These are phyloP conservation scores for Bombus picipes DNA, from an alignment of 1,140 invertebrate species.

Conservation along the genomic window DNA sequence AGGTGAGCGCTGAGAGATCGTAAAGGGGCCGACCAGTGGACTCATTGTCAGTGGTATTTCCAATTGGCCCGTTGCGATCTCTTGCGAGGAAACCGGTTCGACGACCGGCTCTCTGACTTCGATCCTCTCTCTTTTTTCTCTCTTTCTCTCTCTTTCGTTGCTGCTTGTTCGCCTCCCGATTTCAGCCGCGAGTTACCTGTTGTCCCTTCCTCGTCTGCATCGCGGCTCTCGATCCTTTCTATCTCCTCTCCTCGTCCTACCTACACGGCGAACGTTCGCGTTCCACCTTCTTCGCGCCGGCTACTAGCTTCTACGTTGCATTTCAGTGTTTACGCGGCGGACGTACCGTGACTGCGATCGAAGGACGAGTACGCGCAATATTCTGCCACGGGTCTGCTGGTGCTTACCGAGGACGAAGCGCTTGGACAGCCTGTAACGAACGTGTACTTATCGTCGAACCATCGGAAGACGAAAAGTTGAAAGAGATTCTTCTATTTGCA, in stretches of 20 bases:
- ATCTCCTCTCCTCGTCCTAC: conserved; percentile 19
- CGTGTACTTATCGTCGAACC: not conserved
- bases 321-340: conserved; percentile 58
- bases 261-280: conserved; percentile 25
- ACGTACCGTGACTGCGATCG: conserved; percentile 30
- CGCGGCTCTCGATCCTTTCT: not conserved
- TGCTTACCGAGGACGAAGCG: not conserved
- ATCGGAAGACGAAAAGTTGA: not conserved
- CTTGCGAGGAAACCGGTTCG: conserved; percentile 66
- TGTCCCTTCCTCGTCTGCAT: conserved; percentile 25
- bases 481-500: not conserved
- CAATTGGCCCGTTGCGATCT: conserved; percentile 69
- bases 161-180: conserved; percentile 1
- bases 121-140: not conserved
- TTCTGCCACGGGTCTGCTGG: not conserved
- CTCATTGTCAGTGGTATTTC: conserved; percentile 71
- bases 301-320: conserved; percentile 58
- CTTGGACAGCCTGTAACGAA: not conserved
- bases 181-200: conserved; percentile 24
- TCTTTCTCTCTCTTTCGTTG: not conserved
- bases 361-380: conserved; percentile 7
- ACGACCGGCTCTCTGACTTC: conserved; percentile 59
- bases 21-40: conserved; percentile 55
- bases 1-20: conserved; percentile 53
- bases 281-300: conserved; percentile 31